Percentiles rank a stretch among this genome's conserved stretches.
Conservation (phyloP, 2,113 vertebrate species). For the Tinamus guttatus region DNA sequence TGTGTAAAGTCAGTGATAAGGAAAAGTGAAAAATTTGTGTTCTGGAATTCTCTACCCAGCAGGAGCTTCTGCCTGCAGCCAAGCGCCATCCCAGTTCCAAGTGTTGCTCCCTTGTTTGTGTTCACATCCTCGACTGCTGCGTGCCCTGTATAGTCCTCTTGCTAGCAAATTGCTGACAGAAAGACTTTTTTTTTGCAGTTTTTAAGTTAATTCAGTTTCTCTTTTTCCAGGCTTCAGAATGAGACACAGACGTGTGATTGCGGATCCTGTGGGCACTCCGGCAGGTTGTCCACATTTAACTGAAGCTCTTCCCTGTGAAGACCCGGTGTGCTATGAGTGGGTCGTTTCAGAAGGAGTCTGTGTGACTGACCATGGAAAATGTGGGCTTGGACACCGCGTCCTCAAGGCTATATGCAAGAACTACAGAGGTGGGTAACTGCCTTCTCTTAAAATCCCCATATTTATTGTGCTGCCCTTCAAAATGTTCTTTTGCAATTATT, state of each 20-base stretch:
- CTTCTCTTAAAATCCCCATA: accelerated
- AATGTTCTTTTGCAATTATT: background rate
- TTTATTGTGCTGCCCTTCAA: background rate
- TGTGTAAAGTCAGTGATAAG: background rate
- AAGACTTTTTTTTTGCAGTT: background rate
- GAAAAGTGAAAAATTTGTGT: background rate
- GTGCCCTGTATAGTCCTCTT: accelerated
- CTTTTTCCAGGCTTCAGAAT: conserved; percentile 85
- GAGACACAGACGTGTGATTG: conserved; percentile 83
- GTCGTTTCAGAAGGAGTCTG: conserved; percentile 79
- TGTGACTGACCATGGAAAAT: conserved; percentile 77
- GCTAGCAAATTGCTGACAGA: background rate
- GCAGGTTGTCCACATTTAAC: conserved; percentile 85
- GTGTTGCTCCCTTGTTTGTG: background rate
- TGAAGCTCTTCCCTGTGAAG: conserved; percentile 91
- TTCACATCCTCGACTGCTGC: background rate
- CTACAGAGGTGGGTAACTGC: conserved; percentile 79
- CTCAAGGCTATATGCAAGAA: conserved; percentile 82
- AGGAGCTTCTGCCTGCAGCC: background rate
- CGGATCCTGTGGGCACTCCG: conserved; percentile 71
- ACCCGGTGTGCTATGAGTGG: conserved; percentile 88
- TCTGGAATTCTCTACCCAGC: background rate
- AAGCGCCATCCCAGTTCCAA: background rate
- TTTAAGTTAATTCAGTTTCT: background rate
- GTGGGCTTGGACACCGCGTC: conserved; percentile 84